These are phyloP conservation scores for Phenacoccus solenopsis DNA, from an alignment of 1,140 invertebrate genomes.

Conservation along the genomic window DNA sequence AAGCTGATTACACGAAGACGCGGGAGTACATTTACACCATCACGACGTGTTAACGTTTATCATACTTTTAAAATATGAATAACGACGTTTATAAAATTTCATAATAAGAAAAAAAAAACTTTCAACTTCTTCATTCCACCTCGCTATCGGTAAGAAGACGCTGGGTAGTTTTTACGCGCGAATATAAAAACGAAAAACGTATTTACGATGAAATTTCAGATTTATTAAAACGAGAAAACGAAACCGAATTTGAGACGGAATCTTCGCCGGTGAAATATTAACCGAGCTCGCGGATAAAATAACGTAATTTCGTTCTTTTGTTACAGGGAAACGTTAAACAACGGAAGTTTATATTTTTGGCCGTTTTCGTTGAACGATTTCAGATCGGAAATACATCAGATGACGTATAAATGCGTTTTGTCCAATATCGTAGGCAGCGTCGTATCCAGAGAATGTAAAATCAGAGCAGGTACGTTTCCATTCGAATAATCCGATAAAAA, in stretches of 20 bases:
- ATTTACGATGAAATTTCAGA: slow-evolving; percentile 2
- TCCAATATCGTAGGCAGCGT: slow-evolving; percentile 66
- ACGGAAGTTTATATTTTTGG: slow-evolving; percentile 67
- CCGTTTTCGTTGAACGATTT: slow-evolving; percentile 62
- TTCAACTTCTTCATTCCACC: not conserved
- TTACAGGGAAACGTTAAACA: slow-evolving; percentile 58
- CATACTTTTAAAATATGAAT: not conserved
- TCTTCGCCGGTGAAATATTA: not conserved
- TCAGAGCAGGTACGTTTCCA: slow-evolving; percentile 67
- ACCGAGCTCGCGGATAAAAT: not conserved
- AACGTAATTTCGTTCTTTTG: not conserved
- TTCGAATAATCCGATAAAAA: too few species aligned
- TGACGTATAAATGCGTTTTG: slow-evolving; percentile 66
- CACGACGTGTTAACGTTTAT: not conserved
- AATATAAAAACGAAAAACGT: not conserved
- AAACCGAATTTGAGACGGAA: not conserved
- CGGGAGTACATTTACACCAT: not conserved
- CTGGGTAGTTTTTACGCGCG: not conserved
- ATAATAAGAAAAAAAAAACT: not conserved
- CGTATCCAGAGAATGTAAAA: slow-evolving; percentile 63
- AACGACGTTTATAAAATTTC: not conserved
- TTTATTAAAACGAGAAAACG: not conserved
- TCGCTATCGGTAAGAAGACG: too few species aligned
- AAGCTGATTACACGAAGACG: not conserved
- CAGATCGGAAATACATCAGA: slow-evolving; percentile 61